phyloP scores from a whole-genome alignment of 2,797 vertebrate species.

The Cyclopterus lumpus region DNA sequence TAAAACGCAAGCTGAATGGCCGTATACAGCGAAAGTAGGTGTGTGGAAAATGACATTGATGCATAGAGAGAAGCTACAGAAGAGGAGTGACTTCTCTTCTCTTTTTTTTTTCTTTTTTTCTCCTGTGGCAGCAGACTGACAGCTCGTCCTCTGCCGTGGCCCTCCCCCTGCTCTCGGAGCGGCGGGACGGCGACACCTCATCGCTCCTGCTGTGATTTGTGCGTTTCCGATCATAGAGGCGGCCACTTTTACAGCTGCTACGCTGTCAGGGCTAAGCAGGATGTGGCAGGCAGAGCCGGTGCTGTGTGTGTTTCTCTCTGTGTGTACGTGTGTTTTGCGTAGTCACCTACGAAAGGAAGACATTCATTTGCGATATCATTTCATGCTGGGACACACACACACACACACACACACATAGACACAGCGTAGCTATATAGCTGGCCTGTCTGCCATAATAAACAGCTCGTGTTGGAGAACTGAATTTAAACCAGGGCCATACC shows the following conservation, averaged over 20 bases:
- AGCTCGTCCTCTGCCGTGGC: slow-evolving; percentile 71
- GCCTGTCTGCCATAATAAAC: slow-evolving; percentile 82
- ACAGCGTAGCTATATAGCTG: slow-evolving; percentile 53
- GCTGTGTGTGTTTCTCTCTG: slow-evolving; percentile 59
- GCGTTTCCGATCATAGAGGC: slow-evolving; percentile 72
- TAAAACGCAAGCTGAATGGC: slow-evolving; percentile 38
- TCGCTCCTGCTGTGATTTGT: slow-evolving; percentile 81
- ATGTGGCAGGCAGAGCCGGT: slow-evolving; percentile 66
- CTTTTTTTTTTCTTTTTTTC: slow-evolving; percentile 28
- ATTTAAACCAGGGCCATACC: slow-evolving; percentile 83
- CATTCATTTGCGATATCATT: slow-evolving; percentile 86
- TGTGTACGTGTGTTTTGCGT: slow-evolving; percentile 48
- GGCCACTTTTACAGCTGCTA: slow-evolving; percentile 80
- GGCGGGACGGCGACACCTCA: slow-evolving; percentile 56
- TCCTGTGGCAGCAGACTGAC: slow-evolving; percentile 65
- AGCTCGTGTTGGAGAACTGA: slow-evolving; percentile 80
- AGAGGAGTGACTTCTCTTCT: slow-evolving; percentile 33
- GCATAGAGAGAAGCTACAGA: slow-evolving; percentile 46
- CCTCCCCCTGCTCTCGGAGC: slow-evolving; percentile 47
- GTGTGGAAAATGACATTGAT: slow-evolving; percentile 51
- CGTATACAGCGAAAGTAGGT: slow-evolving; percentile 11
- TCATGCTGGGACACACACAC: slow-evolving; percentile 65
- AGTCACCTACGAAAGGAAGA: slow-evolving; percentile 77
- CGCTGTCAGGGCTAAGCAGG: slow-evolving; percentile 75
- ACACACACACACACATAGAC: not conserved